These are phyloP conservation scores for Scaptomyza montana DNA, from an alignment of 1,140 invertebrate species.

Conservation along the genomic window DNA sequence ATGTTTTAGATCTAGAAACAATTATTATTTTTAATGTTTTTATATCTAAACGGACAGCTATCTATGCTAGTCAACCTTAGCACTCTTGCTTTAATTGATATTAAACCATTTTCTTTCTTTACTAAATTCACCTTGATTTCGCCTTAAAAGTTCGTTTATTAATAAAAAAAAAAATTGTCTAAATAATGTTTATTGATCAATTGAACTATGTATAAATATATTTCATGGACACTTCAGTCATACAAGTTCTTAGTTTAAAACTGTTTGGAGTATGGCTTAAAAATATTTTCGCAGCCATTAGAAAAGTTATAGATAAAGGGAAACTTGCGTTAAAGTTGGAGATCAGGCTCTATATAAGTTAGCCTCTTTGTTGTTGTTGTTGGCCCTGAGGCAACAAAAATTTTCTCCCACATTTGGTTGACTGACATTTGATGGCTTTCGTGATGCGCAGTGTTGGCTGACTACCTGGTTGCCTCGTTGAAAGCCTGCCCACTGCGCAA, in stretches of 20 bases:
- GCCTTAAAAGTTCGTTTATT: no score
- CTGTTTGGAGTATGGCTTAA: neutral
- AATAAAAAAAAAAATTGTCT: no score
- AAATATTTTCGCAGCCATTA: neutral
- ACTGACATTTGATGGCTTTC: constrained; percentile 79
- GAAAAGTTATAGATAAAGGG: constrained; percentile 35
- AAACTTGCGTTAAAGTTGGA: constrained; percentile 17
- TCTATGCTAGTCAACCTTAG: no score
- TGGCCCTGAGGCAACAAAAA: constrained; percentile 33
- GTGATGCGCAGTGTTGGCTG: constrained; percentile 62
- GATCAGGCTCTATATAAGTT: constrained; percentile 18
- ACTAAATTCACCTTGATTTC: no score
- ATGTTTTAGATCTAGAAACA: no score
- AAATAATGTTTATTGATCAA: no score
- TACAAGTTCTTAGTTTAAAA: neutral
- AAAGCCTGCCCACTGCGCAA: constrained; percentile 36
- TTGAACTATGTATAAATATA: no score
- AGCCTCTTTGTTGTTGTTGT: constrained; percentile 3
- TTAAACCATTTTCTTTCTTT: no score
- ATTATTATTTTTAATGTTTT: no score
- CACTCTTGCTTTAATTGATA: no score
- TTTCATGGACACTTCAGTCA: neutral
- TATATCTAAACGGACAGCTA: no score
- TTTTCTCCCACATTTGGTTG: constrained; percentile 58
- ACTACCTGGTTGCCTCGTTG: neutral